Evolutionary conservation across 23 tunicate species (phyloP).

Genomic region (Aplidium turbinatum): DNA sequence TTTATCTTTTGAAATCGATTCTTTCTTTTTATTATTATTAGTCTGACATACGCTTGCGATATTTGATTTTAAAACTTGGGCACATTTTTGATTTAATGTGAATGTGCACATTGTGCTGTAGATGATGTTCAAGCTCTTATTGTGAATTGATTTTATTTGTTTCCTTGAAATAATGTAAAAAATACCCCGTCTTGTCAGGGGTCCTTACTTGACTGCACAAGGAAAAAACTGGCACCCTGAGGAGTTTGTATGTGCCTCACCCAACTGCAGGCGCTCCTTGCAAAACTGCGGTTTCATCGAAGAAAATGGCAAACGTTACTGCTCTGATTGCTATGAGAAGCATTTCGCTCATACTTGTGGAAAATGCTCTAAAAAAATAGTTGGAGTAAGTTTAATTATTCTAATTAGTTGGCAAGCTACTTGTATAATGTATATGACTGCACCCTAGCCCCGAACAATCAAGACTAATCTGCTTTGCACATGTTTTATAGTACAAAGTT

Average conservation of each 20-base stretch:
- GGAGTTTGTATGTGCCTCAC: conserved; percentile 75
- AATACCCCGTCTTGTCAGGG: conserved; percentile 28
- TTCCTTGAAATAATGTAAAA: too few species aligned
- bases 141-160: too few species aligned
- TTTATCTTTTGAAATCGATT: too few species aligned
- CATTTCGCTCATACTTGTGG: conserved; percentile 85
- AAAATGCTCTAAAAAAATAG: conserved; percentile 73
- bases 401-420: not conserved
- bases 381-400: conserved; percentile 46
- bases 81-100: too few species aligned
- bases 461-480: too few species aligned
- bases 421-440: not conserved
- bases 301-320: conserved; percentile 73
- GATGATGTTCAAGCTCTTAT: too few species aligned
- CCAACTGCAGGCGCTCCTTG: conserved; percentile 61
- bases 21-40: too few species aligned
- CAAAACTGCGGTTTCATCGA: conserved; percentile 85
- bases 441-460: not conserved
- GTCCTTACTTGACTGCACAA: conserved; percentile 75
- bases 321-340: conserved; percentile 76
- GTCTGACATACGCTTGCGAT: too few species aligned
- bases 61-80: too few species aligned
- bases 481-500: too few species aligned
- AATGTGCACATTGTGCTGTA: too few species aligned
- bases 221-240: conserved; percentile 95